Base-by-base conservation (phyloP, 2,797 vertebrate species). In the Sebastes nivosus region DNA sequence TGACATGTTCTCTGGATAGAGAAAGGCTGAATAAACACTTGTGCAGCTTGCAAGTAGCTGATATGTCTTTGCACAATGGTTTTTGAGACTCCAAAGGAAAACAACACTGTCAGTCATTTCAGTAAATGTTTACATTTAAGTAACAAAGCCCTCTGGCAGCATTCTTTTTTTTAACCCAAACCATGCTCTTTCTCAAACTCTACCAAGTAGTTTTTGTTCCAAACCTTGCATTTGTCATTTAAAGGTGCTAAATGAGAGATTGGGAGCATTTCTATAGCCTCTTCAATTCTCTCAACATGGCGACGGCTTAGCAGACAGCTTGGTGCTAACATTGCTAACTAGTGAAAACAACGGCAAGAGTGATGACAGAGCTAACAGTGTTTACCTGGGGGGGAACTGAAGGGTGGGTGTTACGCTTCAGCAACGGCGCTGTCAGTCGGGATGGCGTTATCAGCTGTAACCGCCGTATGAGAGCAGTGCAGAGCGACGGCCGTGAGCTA, bases 1-100 rank as follows among this genome's bases (percentile, higher is more conserved):
- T 70, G 46, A 76, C 52, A 50, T 14, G 4, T 78, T 81, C 55
- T 30, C 55, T 52, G 22, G 27, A 68, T 50, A 67, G 29, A 74
- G 77, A 52, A 42, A 22, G 24, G 6, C 30, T 4, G 11, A 69
- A 70, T 54, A 50, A 72, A 76, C 60, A 73, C 46, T 50, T 27
- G 18, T 12, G 30, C 30, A 50, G 42, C 25, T 14, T 55, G 54
- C n/a, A 46, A 27, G 20, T 69, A 46, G 42, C 6, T 68, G 38
- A 68, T 74, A 5, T 32, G 25, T 50, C 14, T 80, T 50, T 59
- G 25, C 66, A 22, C 25, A 24, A 9, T 61, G 20, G 50, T 64
- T 66, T 72, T 71, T 2, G 11, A 66, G 12, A 42, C 9, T 29
- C 25, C 14, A 2, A 30, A 22, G 18, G 27, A 27, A 67, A 75